A percentile compares a stretch with the other conserved stretches of the same genome.
These are phyloP conservation scores for Thaleichthys pacificus DNA, from an alignment of 2,797 vertebrate genomes.

Conservation along the genomic window DNA sequence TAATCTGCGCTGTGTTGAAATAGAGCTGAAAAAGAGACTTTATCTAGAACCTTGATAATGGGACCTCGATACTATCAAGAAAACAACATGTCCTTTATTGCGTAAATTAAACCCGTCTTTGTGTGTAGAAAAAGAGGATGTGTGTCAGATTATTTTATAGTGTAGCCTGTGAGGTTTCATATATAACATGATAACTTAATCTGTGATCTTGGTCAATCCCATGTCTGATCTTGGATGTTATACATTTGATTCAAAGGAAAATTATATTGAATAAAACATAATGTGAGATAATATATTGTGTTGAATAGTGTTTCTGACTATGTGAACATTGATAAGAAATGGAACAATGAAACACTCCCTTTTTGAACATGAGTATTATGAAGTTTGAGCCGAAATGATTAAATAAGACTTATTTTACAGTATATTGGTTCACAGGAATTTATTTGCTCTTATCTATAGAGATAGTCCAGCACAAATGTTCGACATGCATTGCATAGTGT, in stretches of 20 bases:
- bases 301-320: not conserved
- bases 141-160: conserved; percentile 25
- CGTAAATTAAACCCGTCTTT: conserved; percentile 46
- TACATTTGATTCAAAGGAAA: not conserved
- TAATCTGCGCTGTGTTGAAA: conserved; percentile 69
- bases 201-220: conserved; percentile 47
- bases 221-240: not conserved
- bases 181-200: conserved; percentile 31
- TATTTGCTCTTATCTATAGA: not conserved
- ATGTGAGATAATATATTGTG: conserved; percentile 20
- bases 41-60: conserved; percentile 55
- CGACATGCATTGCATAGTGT: not conserved
- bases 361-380: not conserved
- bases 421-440: not conserved
- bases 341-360: not conserved
- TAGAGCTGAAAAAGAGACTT: conserved; percentile 37
- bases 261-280: not conserved
- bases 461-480: not conserved
- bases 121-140: conserved; percentile 36
- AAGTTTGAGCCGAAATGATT: not conserved
- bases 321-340: conserved; percentile 8
- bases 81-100: conserved; percentile 45
- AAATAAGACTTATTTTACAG: not conserved
- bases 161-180: not conserved
- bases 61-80: conserved; percentile 58